Percentiles rank a stretch among this genome's conserved stretches.
These are phyloP conservation scores for Acrobasis repandana DNA, from an alignment of 2,888 invertebrate species.

Conservation along the genomic window DNA sequence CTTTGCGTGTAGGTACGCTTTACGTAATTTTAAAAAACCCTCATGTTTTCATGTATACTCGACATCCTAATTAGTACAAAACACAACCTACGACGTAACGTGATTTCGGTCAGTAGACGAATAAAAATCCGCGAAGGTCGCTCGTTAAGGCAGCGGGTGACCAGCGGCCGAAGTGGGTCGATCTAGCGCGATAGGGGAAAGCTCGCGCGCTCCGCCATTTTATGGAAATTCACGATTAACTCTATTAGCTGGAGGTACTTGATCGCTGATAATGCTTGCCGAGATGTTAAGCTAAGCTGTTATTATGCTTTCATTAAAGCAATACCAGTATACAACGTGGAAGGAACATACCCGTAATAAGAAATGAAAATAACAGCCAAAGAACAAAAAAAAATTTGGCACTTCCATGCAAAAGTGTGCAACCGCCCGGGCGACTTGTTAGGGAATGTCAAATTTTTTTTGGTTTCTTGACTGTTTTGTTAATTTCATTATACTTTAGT, in stretches of 20 bases:
- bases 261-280: constrained; percentile 3
- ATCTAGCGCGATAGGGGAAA: constrained; percentile 69
- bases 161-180: constrained; percentile 64
- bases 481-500: too few relatives aligned
- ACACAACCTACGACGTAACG: constrained; percentile 29
- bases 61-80: neutral
- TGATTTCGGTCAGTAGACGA: constrained; percentile 38
- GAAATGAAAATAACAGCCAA: too few relatives aligned
- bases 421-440: too few relatives aligned
- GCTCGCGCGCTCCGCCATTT: constrained; percentile 64
- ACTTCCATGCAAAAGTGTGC: too few relatives aligned
- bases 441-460: too few relatives aligned
- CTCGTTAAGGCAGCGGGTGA: constrained; percentile 31
- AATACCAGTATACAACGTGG: too few relatives aligned
- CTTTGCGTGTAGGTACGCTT: too few relatives aligned
- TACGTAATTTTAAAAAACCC: too few relatives aligned
- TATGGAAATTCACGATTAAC: constrained; percentile 60
- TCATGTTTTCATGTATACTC: neutral
- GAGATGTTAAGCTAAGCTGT: neutral
- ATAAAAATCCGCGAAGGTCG: constrained; percentile 53
- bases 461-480: too few relatives aligned
- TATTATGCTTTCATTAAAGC: too few relatives aligned
- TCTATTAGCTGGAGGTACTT: constrained; percentile 10
- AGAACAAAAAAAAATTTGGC: too few relatives aligned
- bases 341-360: too few relatives aligned